These are phyloP conservation scores for Astreopora myriophthalma DNA, from an alignment of 64 coral and sea anemone species.

Conservation along the genomic window DNA sequence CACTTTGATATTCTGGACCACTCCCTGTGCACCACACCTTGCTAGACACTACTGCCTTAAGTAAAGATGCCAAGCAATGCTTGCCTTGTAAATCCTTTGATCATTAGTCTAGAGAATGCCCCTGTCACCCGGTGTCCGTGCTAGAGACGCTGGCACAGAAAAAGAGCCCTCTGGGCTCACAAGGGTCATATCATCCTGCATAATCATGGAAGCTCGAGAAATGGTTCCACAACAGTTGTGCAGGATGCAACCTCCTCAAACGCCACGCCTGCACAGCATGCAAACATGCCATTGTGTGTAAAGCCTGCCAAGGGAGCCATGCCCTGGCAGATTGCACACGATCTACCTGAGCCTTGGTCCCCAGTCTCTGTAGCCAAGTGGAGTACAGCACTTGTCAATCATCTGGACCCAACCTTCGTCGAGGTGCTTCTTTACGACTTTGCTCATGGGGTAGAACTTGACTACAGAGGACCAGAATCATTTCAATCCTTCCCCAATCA, in stretches of 20 bases:
- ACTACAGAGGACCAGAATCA: background rate
- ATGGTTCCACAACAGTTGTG: conserved; percentile 4
- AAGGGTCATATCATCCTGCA: no score
- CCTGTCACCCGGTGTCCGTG: background rate
- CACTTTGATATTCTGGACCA: no score
- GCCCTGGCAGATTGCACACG: conserved; percentile 6
- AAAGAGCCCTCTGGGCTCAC: background rate
- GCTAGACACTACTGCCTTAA: background rate
- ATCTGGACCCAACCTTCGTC: background rate
- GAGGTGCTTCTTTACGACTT: background rate
- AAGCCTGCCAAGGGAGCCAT: conserved; percentile 6
- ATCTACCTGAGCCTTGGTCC: background rate
- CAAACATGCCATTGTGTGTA: background rate
- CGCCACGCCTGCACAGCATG: background rate
- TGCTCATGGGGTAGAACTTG: background rate
- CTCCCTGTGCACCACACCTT: background rate
- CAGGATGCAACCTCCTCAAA: conserved; percentile 18
- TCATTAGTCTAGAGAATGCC: background rate
- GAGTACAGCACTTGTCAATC: background rate
- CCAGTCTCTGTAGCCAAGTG: background rate
- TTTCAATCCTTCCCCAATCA: no score
- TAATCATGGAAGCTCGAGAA: background rate
- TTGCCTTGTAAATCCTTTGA: background rate
- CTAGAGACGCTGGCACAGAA: background rate
- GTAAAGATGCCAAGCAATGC: conserved; percentile 17